Conservation (phyloP, 2,113 vertebrate genomes). For the Tyto alba region DNA sequence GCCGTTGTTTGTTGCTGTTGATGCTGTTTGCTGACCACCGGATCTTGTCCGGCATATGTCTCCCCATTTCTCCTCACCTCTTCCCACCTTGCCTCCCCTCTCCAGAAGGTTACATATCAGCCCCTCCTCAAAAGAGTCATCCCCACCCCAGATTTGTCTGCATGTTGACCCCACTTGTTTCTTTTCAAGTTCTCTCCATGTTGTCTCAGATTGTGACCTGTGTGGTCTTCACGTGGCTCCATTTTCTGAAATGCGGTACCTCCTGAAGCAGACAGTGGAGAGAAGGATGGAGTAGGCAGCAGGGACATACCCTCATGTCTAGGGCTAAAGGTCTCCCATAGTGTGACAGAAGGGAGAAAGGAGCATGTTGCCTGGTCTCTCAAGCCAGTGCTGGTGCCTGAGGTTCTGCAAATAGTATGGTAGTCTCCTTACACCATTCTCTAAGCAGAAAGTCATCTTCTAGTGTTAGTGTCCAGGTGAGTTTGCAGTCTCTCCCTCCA, state of each 20-base stretch:
- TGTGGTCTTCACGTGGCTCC: slow-evolving; percentile 70
- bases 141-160: slow-evolving; percentile 64
- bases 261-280: neutral
- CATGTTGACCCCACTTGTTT: slow-evolving; percentile 68
- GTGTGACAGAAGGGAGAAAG: neutral
- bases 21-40: slow-evolving; percentile 65
- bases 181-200: slow-evolving; percentile 59
- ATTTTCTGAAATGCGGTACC: slow-evolving; percentile 57
- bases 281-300: neutral
- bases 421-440: neutral
- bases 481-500: neutral
- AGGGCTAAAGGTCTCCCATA: neutral
- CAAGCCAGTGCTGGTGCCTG: neutral
- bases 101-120: slow-evolving; percentile 39
- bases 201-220: slow-evolving; percentile 64
- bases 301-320: neutral
- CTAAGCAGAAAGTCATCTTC: neutral
- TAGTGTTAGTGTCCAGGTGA: neutral
- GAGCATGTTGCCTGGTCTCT: neutral
- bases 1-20: slow-evolving; percentile 69
- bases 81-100: slow-evolving; percentile 43
- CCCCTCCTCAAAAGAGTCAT: slow-evolving; percentile 23
- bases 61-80: slow-evolving; percentile 67
- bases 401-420: neutral
- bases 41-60: slow-evolving; percentile 45